Conservation (phyloP, 2,797 vertebrate genomes). For the Macropus fuliginosus region DNA sequence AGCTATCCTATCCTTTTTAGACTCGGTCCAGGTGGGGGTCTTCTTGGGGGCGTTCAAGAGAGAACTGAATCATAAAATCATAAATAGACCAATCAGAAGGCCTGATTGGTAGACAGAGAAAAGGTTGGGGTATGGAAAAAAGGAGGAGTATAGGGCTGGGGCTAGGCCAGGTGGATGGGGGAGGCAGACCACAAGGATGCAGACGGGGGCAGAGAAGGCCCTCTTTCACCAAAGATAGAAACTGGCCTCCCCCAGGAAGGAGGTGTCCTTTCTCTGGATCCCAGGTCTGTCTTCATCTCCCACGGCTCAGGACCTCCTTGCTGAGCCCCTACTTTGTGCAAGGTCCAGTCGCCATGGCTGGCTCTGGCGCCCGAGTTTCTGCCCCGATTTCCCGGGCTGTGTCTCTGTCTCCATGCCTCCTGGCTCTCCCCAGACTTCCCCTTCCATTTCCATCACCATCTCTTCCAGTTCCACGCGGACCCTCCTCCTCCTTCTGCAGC, state of each 20-base stretch:
- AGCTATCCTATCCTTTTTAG: not conserved
- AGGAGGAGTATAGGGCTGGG: not conserved
- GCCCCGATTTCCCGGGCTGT: not conserved
- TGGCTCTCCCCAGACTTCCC: not conserved
- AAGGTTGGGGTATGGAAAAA: constrained; percentile 10
- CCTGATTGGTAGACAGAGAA: not conserved
- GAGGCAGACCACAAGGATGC: not conserved
- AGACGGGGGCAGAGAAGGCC: too few species aligned
- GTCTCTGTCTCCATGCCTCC: not conserved
- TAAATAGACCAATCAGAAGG: not conserved
- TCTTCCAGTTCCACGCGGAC: not conserved
- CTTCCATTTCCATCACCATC: not conserved
- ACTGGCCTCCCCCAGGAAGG: not conserved
- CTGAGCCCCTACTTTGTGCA: not conserved
- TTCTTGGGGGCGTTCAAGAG: not conserved
- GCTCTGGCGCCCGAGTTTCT: too few species aligned
- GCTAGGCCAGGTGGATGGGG: not conserved
- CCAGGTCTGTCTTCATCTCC: not conserved
- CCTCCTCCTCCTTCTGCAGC: not conserved
- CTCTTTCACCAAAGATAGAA: too few species aligned
- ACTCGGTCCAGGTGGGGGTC: not conserved
- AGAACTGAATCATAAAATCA: not conserved
- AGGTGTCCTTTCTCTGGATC: not conserved
- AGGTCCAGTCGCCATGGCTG: not conserved
- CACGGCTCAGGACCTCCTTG: not conserved